Evolutionary conservation across 2,888 invertebrate genomes (phyloP).

Genomic region (Nemotelus pantherinus): DNA sequence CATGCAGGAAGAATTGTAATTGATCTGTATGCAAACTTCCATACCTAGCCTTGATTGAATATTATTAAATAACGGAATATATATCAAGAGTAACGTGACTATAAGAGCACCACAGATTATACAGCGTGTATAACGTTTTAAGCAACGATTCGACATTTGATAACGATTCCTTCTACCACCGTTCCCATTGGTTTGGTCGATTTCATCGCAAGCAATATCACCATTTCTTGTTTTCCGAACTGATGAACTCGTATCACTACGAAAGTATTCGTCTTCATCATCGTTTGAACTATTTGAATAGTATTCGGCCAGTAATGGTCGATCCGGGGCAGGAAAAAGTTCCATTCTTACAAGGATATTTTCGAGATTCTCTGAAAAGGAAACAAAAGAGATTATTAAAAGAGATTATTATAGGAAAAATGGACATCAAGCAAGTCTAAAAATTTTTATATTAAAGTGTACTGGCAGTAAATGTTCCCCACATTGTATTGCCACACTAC

Average conservation of each 20-base stretch:
- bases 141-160: constrained; percentile 55
- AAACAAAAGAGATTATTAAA: background rate
- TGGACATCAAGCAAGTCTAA: too few species aligned
- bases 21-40: constrained; percentile 47
- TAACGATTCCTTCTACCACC: constrained; percentile 47
- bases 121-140: constrained; percentile 55
- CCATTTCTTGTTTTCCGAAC: constrained; percentile 1
- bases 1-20: constrained; percentile 46
- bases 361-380: constrained; percentile 21
- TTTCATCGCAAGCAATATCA: constrained; percentile 9
- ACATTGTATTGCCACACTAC: too few species aligned
- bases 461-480: too few species aligned
- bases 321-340: constrained; percentile 13
- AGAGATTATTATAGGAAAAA: background rate
- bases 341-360: constrained; percentile 17
- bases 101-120: constrained; percentile 54
- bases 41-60: constrained; percentile 59
- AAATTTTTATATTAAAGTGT: background rate
- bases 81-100: constrained; percentile 56
- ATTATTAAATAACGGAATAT: constrained; percentile 59
- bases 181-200: background rate
- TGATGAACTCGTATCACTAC: constrained; percentile 8
- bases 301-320: constrained; percentile 37
- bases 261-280: constrained; percentile 36
- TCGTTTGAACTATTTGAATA: constrained; percentile 43